These are phyloP conservation scores for Otocyon megalotis DNA, from an alignment of 2,113 vertebrate species.

Conservation along the genomic window DNA sequence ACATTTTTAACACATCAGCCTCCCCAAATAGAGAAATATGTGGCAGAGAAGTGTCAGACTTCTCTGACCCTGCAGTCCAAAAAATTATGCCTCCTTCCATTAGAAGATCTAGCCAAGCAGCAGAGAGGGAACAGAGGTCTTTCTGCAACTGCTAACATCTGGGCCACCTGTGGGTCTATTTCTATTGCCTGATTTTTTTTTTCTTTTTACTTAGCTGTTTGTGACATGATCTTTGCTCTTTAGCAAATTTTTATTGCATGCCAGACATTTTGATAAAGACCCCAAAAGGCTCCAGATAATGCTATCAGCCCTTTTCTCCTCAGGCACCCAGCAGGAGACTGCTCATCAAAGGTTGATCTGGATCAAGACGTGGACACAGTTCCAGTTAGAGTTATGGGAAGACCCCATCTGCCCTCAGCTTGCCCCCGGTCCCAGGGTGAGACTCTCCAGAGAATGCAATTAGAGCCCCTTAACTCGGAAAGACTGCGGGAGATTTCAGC, in stretches of 20 bases:
- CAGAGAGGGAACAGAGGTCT: background rate
- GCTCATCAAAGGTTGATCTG: background rate
- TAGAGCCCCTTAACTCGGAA: background rate
- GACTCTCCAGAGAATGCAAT: background rate
- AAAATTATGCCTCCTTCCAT: background rate
- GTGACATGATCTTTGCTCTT: background rate
- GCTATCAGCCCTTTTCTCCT: background rate
- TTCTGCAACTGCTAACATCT: background rate
- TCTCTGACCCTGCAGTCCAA: background rate
- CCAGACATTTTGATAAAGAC: background rate
- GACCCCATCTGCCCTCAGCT: too few relatives aligned
- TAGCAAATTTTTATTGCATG: background rate
- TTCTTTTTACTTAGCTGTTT: background rate
- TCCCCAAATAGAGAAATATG: background rate
- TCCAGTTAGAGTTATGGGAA: background rate
- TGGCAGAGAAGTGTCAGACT: background rate
- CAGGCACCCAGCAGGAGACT: background rate
- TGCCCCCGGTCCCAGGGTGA: too few relatives aligned
- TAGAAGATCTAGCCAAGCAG: background rate
- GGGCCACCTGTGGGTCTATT: background rate
- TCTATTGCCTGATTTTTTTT: background rate
- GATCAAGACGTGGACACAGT: background rate
- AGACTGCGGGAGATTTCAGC: background rate
- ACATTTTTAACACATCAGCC: background rate
- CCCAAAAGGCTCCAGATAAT: background rate